Percentiles rank a stretch among this genome's conserved stretches.
phyloP scores from a whole-genome alignment of 2,113 vertebrate genomes.

The Rutilus rutilus region DNA sequence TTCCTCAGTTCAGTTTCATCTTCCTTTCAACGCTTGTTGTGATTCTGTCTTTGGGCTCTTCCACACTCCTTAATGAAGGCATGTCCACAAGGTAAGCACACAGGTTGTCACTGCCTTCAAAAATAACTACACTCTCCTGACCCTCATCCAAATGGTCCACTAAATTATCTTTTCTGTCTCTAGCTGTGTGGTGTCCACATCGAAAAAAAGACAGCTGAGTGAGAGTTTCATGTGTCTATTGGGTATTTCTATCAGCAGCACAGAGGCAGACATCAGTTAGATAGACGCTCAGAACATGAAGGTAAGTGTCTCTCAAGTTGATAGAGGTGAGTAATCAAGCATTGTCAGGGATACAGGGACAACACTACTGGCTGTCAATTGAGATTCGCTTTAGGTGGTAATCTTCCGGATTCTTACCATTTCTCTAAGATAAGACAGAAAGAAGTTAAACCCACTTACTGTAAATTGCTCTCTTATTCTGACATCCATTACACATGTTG shows the following conservation, averaged over 20 bases:
- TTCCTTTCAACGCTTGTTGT: constrained; percentile 30
- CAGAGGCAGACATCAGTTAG: constrained; percentile 41
- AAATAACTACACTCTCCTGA: constrained; percentile 42
- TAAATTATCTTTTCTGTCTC: constrained; percentile 18
- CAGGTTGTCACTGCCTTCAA: constrained; percentile 31
- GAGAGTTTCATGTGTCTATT: constrained; percentile 32
- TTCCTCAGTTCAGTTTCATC: constrained; percentile 16
- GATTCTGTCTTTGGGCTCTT: constrained; percentile 26
- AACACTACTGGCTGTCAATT: constrained; percentile 46
- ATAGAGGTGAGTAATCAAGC: constrained; percentile 54
- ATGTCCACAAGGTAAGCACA: constrained; percentile 19
- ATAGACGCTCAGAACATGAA: constrained; percentile 48
- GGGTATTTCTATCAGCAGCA: constrained; percentile 38
- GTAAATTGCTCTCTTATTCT: constrained; percentile 56
- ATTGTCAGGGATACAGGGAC: constrained; percentile 41
- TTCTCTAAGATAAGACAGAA: constrained; percentile 47
- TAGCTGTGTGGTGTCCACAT: constrained; percentile 26
- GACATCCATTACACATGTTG: constrained; percentile 47
- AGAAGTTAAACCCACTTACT: constrained; percentile 57
- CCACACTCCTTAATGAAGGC: constrained; percentile 23
- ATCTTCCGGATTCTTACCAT: constrained; percentile 53
- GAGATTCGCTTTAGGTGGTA: constrained; percentile 52
- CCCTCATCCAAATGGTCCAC: constrained; percentile 44
- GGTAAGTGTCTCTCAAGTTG: constrained; percentile 58
- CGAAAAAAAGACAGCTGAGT: constrained; percentile 16